A percentile compares a stretch with the other conserved stretches of the same genome.
These are phyloP conservation scores for Hippoglossus stenolepis DNA, from an alignment of 2,113 vertebrate genomes.

Conservation along the genomic window DNA sequence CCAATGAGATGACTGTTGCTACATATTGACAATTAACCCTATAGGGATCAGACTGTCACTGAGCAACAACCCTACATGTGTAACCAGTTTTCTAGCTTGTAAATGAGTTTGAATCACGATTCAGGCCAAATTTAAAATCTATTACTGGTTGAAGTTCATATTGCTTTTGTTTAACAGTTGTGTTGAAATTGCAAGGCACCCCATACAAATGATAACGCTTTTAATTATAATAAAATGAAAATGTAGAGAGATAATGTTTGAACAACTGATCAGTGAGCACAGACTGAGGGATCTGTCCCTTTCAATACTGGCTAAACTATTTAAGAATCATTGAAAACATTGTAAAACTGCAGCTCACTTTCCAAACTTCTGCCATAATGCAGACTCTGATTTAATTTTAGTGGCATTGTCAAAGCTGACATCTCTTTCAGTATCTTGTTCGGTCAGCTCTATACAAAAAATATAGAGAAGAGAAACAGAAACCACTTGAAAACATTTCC, in stretches of 20 bases:
- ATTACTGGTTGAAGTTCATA: background rate
- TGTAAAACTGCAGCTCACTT: background rate
- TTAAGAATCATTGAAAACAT: background rate
- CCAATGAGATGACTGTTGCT: constrained; percentile 77
- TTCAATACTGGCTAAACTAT: background rate
- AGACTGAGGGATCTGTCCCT: too few relatives aligned
- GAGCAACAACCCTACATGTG: background rate
- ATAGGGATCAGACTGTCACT: background rate
- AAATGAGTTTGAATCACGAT: background rate
- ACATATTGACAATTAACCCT: constrained; percentile 68
- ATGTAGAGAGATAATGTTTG: too few relatives aligned
- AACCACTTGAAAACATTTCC: too few relatives aligned
- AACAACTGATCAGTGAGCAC: too few relatives aligned
- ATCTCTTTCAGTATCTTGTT: background rate
- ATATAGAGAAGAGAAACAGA: background rate
- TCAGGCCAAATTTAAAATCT: background rate
- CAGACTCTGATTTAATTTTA: background rate
- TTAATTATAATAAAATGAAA: too few relatives aligned
- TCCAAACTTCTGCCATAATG: background rate
- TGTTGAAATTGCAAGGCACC: too few relatives aligned
- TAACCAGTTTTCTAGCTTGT: background rate
- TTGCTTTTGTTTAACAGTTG: background rate
- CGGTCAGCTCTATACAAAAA: background rate
- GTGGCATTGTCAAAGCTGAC: background rate
- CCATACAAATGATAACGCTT: too few relatives aligned